Evolutionary conservation across 2,888 invertebrate species (phyloP).

Genomic region (Tyria jacobaeae): DNA sequence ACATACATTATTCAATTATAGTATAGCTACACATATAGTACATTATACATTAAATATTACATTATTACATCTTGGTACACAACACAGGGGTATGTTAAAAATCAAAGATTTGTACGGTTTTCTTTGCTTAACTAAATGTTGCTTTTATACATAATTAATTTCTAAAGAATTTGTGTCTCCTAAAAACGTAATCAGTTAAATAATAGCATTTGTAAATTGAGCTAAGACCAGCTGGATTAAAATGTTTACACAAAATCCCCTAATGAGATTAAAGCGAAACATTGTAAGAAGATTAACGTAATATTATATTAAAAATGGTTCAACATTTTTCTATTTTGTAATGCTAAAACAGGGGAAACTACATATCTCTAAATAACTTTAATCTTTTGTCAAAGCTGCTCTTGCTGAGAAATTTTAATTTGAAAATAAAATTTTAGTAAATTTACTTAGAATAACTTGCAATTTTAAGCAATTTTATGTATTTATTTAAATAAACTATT

Average conservation of each 20-base stretch:
- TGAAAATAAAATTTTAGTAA: background rate
- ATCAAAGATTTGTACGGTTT: background rate
- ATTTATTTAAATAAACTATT: no score
- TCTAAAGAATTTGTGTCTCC: no score
- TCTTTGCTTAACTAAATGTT: no score
- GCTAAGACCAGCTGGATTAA: background rate
- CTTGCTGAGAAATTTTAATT: background rate
- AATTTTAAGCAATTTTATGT: no score
- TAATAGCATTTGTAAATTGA: constrained; percentile 4
- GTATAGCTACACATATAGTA: no score
- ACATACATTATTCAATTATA: no score
- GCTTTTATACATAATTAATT: no score
- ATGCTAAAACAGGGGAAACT: background rate
- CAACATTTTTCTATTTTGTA: background rate
- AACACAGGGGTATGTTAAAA: no score
- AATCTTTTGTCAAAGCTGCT: background rate
- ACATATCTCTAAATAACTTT: background rate
- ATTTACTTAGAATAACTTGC: no score
- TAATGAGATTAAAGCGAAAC: constrained; percentile 8
- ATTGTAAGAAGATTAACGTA: constrained; percentile 6
- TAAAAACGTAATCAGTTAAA: background rate
- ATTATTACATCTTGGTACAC: no score
- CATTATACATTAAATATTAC: no score
- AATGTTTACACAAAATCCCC: background rate
- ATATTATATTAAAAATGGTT: constrained; percentile 1